phyloP scores from a whole-genome alignment of 92 coral and sea anemone species.

The Metridium senile region DNA sequence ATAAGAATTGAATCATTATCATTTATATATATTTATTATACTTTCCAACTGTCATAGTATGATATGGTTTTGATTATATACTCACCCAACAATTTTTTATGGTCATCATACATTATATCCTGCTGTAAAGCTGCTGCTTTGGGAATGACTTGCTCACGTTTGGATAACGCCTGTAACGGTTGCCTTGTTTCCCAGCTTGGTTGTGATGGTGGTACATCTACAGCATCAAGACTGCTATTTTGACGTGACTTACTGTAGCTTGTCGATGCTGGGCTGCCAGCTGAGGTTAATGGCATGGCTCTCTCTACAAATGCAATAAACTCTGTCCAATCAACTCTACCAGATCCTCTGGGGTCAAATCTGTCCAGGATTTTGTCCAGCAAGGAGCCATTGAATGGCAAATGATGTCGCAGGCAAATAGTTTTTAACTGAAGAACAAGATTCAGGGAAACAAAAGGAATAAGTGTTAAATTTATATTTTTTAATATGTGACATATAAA shows the following conservation, averaged over 20 bases:
- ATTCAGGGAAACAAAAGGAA: not conserved
- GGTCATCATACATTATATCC: constrained; percentile 47
- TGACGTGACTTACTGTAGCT: constrained; percentile 18
- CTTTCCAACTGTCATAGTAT: too few relatives aligned
- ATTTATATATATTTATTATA: too few relatives aligned
- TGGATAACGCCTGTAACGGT: constrained; percentile 59
- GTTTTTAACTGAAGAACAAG: constrained; percentile 56
- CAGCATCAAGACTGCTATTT: not conserved
- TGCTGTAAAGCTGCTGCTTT: constrained; percentile 49
- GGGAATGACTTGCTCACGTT: constrained; percentile 33
- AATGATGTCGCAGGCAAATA: constrained; percentile 63
- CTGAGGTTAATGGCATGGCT: constrained; percentile 64
- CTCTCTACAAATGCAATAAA: constrained; percentile 77
- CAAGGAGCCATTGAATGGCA: constrained; percentile 81
- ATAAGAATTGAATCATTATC: too few relatives aligned
- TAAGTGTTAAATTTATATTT: too few relatives aligned
- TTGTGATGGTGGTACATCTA: constrained; percentile 65
- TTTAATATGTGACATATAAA: too few relatives aligned
- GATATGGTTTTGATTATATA: too few relatives aligned
- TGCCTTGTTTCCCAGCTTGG: constrained; percentile 86
- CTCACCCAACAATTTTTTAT: constrained; percentile 56
- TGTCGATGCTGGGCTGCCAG: constrained; percentile 27
- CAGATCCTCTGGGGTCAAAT: constrained; percentile 64
- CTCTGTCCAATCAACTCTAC: constrained; percentile 77
- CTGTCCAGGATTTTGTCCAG: constrained; percentile 72